Evolutionary conservation across 2,888 invertebrate genomes (phyloP).

Genomic region (Latrodectus hesperus): DNA sequence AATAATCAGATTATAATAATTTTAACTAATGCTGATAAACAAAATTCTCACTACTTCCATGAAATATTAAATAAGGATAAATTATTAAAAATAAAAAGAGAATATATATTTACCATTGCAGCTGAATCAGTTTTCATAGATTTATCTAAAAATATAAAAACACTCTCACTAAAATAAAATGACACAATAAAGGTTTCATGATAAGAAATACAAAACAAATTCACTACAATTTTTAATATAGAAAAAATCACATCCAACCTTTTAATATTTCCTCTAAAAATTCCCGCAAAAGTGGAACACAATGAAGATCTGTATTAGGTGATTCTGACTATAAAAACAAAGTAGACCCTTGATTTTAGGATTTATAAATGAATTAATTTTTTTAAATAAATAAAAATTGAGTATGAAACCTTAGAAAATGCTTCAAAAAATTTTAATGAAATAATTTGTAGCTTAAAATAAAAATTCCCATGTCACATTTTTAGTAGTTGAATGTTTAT

Average conservation of each 20-base stretch:
- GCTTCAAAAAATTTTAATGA: not conserved
- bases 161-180: not conserved
- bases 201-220: not conserved
- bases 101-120: constrained; percentile 32
- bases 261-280: constrained; percentile 65
- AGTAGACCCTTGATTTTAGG: not conserved
- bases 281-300: constrained; percentile 53
- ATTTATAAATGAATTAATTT: not conserved
- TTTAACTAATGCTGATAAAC: too few species aligned
- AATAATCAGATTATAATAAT: too few species aligned
- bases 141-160: constrained; percentile 44
- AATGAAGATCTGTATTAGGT: constrained; percentile 44
- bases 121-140: constrained; percentile 36
- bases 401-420: not conserved
- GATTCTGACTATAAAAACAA: constrained; percentile 52
- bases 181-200: not conserved
- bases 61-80: too few species aligned
- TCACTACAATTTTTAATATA: not conserved
- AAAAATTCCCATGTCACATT: not conserved
- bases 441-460: not conserved
- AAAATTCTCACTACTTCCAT: too few species aligned
- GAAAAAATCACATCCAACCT: constrained; percentile 41
- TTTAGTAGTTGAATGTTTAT: too few species aligned
- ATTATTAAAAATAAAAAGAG: not conserved
- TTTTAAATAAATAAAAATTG: not conserved